Conservation (phyloP, 2,888 invertebrate genomes). For the Alviniconcha strummeri region DNA sequence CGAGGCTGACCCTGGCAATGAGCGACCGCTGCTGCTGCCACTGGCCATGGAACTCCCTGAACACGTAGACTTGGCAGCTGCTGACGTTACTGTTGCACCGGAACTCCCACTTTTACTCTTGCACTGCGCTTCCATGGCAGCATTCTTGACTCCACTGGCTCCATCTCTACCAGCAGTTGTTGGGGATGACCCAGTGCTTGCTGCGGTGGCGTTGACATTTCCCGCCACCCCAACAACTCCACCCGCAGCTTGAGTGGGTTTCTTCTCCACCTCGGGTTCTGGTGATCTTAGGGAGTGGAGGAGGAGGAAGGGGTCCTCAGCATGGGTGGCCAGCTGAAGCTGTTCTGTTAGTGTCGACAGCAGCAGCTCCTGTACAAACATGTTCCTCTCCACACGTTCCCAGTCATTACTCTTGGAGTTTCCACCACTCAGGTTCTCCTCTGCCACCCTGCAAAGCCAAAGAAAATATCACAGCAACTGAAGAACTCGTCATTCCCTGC, state of each 20-base stretch:
- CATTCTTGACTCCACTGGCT: background rate
- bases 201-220: constrained; percentile 2
- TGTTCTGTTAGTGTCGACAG: constrained; percentile 78
- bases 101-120: constrained; percentile 29
- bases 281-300: constrained; percentile 48
- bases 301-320: constrained; percentile 47
- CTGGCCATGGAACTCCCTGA: background rate
- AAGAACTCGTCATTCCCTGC: too few species aligned
- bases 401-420: constrained; percentile 49
- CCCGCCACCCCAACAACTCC: background rate
- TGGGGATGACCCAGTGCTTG: constrained; percentile 14
- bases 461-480: background rate
- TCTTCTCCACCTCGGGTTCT: constrained; percentile 40
- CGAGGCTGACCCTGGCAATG: constrained; percentile 23
- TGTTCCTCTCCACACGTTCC: constrained; percentile 78
- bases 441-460: constrained; percentile 55
- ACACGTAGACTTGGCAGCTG: background rate
- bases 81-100: background rate
- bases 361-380: constrained; percentile 83
- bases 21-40: background rate
- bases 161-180: background rate
- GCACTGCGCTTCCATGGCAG: constrained; percentile 23
- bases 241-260: background rate
- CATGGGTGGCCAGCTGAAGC: constrained; percentile 50
- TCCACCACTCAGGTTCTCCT: constrained; percentile 47